Conservation (phyloP, 2,797 vertebrate genomes). For the Oreochromis grahami region DNA sequence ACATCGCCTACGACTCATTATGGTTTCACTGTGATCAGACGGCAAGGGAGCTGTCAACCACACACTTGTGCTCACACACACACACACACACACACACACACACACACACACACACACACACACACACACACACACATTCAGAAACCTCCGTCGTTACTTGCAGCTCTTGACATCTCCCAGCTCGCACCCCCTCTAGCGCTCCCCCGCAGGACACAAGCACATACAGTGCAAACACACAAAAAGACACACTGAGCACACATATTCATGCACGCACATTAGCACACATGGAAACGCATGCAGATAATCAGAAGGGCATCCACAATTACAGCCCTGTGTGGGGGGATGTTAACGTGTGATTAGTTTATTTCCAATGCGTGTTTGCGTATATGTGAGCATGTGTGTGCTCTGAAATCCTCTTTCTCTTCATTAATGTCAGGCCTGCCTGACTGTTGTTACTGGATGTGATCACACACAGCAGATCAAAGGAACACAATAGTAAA, state of each 20-base stretch:
- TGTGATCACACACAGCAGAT: slow-evolving; percentile 41
- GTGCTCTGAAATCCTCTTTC: slow-evolving; percentile 11
- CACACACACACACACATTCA: slow-evolving; percentile 17
- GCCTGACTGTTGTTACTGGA: slow-evolving; percentile 19
- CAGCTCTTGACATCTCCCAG: slow-evolving; percentile 69
- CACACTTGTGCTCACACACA: neutral
- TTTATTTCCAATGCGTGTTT: slow-evolving; percentile 11
- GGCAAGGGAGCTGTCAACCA: slow-evolving; percentile 63
- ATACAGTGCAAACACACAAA: slow-evolving; percentile 9
- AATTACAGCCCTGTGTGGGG: slow-evolving; percentile 39
- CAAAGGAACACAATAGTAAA: slow-evolving; percentile 44
- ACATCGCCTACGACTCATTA: slow-evolving; percentile 75
- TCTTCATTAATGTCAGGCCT: slow-evolving; percentile 58
- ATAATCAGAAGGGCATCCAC: slow-evolving; percentile 33
- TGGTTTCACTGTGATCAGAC: slow-evolving; percentile 73
- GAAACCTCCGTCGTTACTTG: slow-evolving; percentile 59
- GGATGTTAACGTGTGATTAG: slow-evolving; percentile 28
- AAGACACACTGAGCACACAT: neutral
- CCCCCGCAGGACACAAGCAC: slow-evolving; percentile 58
- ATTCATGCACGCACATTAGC: slow-evolving; percentile 1
- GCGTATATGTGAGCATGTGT: slow-evolving; percentile 13
- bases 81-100: slow-evolving; percentile 12
- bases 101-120: slow-evolving; percentile 16
- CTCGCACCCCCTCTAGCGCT: slow-evolving; percentile 61
- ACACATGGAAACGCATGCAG: neutral